These are phyloP conservation scores for Cygnus buccinator DNA, from an alignment of 2,113 vertebrate genomes.

Conservation along the genomic window DNA sequence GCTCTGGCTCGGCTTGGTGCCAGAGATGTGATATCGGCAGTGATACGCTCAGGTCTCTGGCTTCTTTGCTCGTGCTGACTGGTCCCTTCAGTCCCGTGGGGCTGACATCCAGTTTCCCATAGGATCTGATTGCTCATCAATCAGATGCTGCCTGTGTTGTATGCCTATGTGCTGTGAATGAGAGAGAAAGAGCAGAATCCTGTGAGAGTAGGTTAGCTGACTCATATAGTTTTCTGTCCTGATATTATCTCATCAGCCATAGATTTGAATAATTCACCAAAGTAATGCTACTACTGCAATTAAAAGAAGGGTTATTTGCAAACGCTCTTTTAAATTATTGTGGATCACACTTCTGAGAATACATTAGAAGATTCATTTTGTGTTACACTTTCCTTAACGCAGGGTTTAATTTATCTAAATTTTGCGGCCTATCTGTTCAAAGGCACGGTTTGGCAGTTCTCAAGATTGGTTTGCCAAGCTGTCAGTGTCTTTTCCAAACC, in stretches of 20 bases:
- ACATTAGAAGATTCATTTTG: background rate
- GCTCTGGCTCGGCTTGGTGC: accelerated
- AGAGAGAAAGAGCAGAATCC: background rate
- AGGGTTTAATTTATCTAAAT: constrained; percentile 8
- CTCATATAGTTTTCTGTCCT: background rate
- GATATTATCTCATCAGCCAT: background rate
- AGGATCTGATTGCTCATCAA: background rate
- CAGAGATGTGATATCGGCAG: accelerated
- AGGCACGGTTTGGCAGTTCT: background rate
- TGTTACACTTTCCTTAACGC: constrained; percentile 9
- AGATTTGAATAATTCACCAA: constrained; percentile 10
- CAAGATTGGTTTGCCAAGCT: background rate
- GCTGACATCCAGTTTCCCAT: background rate
- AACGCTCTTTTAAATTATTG: background rate
- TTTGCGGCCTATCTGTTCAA: background rate
- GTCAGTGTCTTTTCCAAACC: background rate
- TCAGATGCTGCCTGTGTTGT: background rate
- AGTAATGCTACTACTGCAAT: background rate
- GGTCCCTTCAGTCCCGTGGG: background rate
- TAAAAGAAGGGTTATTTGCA: constrained; percentile 32
- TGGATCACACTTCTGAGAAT: constrained; percentile 1
- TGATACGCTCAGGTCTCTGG: accelerated
- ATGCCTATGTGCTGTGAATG: background rate
- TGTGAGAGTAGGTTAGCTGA: constrained; percentile 1
- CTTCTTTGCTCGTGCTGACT: accelerated